Base-by-base conservation (phyloP, 2,113 vertebrate species). In the Haliaeetus leucogaster region DNA sequence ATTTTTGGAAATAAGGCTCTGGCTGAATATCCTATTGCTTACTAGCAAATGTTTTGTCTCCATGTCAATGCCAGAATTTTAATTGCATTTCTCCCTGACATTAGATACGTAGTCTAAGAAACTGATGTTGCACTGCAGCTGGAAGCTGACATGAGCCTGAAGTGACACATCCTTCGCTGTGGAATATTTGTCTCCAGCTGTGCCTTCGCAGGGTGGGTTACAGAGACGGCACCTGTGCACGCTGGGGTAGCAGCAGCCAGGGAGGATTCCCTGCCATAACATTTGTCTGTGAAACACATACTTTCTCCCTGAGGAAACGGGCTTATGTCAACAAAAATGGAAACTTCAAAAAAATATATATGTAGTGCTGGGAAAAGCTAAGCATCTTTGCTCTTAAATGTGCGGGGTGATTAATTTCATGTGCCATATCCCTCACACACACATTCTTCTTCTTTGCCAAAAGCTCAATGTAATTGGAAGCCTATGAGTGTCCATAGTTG, bases 131-230 rank as follows among this genome's bases (percentile, higher is more conserved):
- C 19, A 3, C 63, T 91, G 89, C 94, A 94, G 78, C 89, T 97
- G 93, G 89, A 89, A 80, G 74, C 53, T 82, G 91, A 85, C 78
- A 53, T 27, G 81, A 93, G 78, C 3, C 84, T 85, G 84, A 76
- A 82, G 65, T 55, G 78, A 88, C 78, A 67, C 71, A 91, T 93
- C 87, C 78, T 93, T 87, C 14, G 13, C 58, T 5, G 5, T 32
- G 67, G 95, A 93, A 80, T 95, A 65, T 82, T 95, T 87, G 52
- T 58, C 71, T 96, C 94, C 96, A 95, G 97, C 91, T 95, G 95
- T 66, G 95, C 78, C 71, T 89, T 91, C 1, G 0, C 0, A 0
- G 65, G 53, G 19, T 62, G 78, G 56, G 89, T 73, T 84, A 43
- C 0, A 0, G 78, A 66, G 81, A 10, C 84, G 63, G 93, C 94